Percentiles rank a stretch among this genome's conserved stretches.
Conservation (phyloP, 1,140 invertebrate species). For the Hyles vespertilio region DNA sequence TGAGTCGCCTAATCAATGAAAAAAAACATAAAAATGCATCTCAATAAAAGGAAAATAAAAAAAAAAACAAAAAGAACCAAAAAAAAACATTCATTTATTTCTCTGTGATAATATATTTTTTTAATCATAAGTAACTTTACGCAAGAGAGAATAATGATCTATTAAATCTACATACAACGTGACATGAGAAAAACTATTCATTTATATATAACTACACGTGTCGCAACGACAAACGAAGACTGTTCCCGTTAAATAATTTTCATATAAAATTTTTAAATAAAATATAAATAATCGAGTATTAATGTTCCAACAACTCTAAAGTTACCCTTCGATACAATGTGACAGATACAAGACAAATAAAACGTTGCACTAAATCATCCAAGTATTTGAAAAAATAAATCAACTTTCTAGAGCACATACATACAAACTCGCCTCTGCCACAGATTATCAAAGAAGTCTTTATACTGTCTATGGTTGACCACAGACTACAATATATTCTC, state of each 20-base stretch:
- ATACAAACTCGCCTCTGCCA: neutral
- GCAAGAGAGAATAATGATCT: conserved; percentile 60
- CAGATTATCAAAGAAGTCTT: conserved; percentile 11
- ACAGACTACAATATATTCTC: conserved; percentile 56
- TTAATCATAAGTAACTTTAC: conserved; percentile 52
- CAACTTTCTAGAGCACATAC: too few species aligned
- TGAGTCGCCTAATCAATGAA: too few species aligned
- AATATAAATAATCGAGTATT: conserved; percentile 75
- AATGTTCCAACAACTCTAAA: conserved; percentile 67
- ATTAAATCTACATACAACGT: conserved; percentile 68
- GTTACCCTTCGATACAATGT: neutral
- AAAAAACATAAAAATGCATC: neutral
- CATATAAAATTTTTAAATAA: conserved; percentile 56
- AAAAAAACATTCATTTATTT: conserved; percentile 71
- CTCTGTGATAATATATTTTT: conserved; percentile 63
- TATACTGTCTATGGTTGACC: conserved; percentile 56
- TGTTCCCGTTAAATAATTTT: conserved; percentile 55
- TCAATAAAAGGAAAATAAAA: conserved; percentile 32
- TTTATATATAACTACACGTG: conserved; percentile 38
- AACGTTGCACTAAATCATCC: too few species aligned
- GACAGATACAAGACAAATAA: neutral
- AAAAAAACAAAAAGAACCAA: conserved; percentile 51
- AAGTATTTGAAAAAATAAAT: too few species aligned
- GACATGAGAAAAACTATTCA: conserved; percentile 56
- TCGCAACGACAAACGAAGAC: conserved; percentile 59